Percentiles rank a stretch among this genome's conserved stretches.
Conservation (phyloP, 2,888 invertebrate genomes). For the Lepidocyrtoides sp. region DNA sequence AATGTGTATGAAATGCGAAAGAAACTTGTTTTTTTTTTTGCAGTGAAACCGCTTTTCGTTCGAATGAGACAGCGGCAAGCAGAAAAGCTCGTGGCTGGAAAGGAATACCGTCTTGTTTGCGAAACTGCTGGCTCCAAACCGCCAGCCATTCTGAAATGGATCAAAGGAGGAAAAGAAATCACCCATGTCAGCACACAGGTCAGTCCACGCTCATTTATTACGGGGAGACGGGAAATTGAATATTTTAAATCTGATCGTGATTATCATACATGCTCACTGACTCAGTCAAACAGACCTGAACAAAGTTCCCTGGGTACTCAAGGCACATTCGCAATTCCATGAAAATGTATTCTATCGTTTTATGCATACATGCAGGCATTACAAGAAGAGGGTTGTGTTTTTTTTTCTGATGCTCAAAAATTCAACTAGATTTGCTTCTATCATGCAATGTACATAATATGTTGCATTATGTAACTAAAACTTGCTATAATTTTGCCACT, state of each 20-base stretch:
- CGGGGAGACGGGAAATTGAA: constrained; percentile 77
- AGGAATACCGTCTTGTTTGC: constrained; percentile 95
- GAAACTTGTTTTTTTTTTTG: too few relatives aligned
- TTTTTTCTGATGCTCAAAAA: background rate
- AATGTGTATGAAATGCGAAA: too few relatives aligned
- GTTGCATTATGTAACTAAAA: constrained; percentile 33
- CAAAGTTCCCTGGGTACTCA: background rate
- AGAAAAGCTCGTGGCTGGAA: constrained; percentile 94
- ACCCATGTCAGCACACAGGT: constrained; percentile 87
- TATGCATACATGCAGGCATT: background rate
- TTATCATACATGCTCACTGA: constrained; percentile 55
- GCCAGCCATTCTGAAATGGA: constrained; percentile 93
- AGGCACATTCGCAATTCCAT: background rate
- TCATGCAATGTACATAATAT: constrained; percentile 45
- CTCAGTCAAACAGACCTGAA: background rate
- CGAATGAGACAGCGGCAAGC: constrained; percentile 92
- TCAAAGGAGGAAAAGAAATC: constrained; percentile 94
- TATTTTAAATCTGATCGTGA: constrained; percentile 81
- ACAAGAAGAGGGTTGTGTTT: background rate
- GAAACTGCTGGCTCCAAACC: constrained; percentile 96
- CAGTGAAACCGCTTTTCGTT: constrained; percentile 95
- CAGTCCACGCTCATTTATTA: constrained; percentile 82
- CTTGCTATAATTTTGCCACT: background rate
- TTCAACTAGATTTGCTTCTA: constrained; percentile 20
- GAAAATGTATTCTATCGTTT: background rate